Percentiles rank a stretch among this genome's conserved stretches.
Evolutionary conservation across 1,140 invertebrate species (phyloP).

Genomic region (Augochlora pura): DNA sequence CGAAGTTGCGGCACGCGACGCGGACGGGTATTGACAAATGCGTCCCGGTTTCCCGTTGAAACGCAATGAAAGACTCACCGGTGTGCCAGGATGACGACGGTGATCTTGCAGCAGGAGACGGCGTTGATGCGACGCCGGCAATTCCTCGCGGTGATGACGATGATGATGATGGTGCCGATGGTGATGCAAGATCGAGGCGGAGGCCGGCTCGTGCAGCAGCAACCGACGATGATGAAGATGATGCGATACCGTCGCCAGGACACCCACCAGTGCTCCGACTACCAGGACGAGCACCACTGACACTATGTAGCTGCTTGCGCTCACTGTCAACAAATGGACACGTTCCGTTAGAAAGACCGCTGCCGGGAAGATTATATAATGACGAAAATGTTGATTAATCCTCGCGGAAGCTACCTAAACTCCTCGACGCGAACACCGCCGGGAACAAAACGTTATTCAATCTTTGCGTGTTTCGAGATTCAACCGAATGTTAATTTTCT

Average conservation of each 20-base stretch:
- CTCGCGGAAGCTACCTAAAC: too few species aligned
- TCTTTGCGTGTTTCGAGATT: too few species aligned
- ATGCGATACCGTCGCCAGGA: conserved; percentile 75
- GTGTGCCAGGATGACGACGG: conserved; percentile 70
- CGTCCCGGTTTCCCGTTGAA: not conserved
- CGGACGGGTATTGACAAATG: not conserved
- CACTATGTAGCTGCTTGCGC: conserved; percentile 74
- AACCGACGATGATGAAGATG: conserved; percentile 74
- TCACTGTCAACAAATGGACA: conserved; percentile 63
- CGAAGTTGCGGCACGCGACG: not conserved
- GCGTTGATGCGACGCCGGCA: conserved; percentile 70
- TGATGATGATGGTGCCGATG: conserved; percentile 72
- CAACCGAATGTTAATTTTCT: too few species aligned
- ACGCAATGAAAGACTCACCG: conserved; percentile 63
- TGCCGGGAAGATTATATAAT: too few species aligned
- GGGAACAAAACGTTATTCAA: too few species aligned
- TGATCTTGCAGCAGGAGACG: conserved; percentile 71
- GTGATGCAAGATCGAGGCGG: conserved; percentile 68
- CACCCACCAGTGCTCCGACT: conserved; percentile 72
- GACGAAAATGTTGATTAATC: too few species aligned
- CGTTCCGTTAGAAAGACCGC: not conserved
- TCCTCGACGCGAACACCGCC: too few species aligned
- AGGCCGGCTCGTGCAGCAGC: conserved; percentile 67
- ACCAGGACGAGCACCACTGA: conserved; percentile 75
- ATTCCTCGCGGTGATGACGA: conserved; percentile 62